Conservation (phyloP, 2,888 invertebrate species). For the Agrotis ipsilon region DNA sequence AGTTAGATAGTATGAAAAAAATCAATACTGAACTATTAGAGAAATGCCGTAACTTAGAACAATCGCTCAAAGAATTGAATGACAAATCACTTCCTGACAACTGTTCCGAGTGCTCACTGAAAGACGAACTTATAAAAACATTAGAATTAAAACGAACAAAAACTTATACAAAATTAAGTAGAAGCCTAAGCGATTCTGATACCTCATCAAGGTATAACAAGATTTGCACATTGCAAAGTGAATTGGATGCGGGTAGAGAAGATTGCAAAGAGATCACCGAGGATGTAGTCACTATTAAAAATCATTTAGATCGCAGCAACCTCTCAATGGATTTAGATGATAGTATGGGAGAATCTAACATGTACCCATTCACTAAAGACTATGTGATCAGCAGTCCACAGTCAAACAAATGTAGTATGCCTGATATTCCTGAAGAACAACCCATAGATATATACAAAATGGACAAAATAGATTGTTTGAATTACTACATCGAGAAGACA, state of each 20-base stretch:
- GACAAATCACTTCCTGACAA: conserved; percentile 30
- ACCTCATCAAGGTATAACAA: conserved; percentile 82
- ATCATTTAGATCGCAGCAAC: conserved; percentile 81
- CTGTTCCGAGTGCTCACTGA: conserved; percentile 73
- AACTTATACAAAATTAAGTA: conserved; percentile 75
- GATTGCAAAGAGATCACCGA: conserved; percentile 86
- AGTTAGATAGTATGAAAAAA: conserved; percentile 74
- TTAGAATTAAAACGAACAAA: conserved; percentile 64
- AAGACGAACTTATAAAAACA: conserved; percentile 70
- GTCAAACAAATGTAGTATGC: conserved; percentile 69
- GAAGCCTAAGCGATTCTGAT: conserved; percentile 84
- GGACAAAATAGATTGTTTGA: conserved; percentile 82
- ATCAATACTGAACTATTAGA: conserved; percentile 69
- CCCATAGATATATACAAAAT: conserved; percentile 71
- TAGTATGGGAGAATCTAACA: conserved; percentile 76
- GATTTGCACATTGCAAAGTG: conserved; percentile 84
- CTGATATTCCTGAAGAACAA: conserved; percentile 75
- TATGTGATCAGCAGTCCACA: conserved; percentile 62
- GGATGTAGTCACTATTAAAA: conserved; percentile 85
- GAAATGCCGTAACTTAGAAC: conserved; percentile 70
- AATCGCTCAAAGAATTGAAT: conserved; percentile 49
- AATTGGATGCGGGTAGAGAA: conserved; percentile 83
- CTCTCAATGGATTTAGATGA: conserved; percentile 84
- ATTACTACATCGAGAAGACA: conserved; percentile 79
- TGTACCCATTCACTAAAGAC: conserved; percentile 70